These are phyloP conservation scores for Patagioenas fasciata DNA, from an alignment of 2,113 vertebrate genomes.

Conservation along the genomic window DNA sequence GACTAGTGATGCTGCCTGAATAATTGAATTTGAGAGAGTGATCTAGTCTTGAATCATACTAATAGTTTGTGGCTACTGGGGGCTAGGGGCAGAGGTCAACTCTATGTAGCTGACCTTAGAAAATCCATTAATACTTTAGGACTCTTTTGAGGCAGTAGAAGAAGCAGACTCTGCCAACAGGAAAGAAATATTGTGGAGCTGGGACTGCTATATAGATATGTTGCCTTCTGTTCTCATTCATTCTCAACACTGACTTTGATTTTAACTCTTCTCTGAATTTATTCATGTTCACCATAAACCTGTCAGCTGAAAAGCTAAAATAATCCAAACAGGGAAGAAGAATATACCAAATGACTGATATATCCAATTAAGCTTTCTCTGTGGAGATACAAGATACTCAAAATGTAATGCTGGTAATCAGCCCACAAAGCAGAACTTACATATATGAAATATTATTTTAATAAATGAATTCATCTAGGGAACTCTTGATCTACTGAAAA, in stretches of 20 bases:
- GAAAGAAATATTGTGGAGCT: not conserved
- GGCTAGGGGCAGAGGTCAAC: not conserved
- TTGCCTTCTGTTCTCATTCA: not conserved
- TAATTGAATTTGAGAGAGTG: not conserved
- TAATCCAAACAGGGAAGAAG: not conserved
- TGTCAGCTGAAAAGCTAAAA: not conserved
- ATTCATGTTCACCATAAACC: not conserved
- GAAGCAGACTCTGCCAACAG: not conserved
- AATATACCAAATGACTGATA: conserved; percentile 47
- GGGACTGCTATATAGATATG: not conserved
- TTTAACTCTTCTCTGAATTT: conserved; percentile 24
- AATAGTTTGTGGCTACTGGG: not conserved
- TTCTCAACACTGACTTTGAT: not conserved
- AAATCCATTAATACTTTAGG: not conserved
- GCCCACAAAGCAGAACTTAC: not conserved
- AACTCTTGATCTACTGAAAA: not conserved
- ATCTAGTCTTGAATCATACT: not conserved
- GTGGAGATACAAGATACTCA: conserved; percentile 4
- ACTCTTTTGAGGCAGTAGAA: not conserved
- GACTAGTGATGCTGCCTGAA: not conserved
- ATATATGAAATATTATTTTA: conserved; percentile 56
- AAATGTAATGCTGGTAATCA: conserved; percentile 32
- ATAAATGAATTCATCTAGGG: conserved; percentile 42
- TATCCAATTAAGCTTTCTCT: conserved; percentile 44
- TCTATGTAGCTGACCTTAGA: not conserved